Evolutionary conservation across 1,140 invertebrate genomes (phyloP), one percentile per base, ranked within the genome.

Genomic region (Zaprionus tsacasi): DNA sequence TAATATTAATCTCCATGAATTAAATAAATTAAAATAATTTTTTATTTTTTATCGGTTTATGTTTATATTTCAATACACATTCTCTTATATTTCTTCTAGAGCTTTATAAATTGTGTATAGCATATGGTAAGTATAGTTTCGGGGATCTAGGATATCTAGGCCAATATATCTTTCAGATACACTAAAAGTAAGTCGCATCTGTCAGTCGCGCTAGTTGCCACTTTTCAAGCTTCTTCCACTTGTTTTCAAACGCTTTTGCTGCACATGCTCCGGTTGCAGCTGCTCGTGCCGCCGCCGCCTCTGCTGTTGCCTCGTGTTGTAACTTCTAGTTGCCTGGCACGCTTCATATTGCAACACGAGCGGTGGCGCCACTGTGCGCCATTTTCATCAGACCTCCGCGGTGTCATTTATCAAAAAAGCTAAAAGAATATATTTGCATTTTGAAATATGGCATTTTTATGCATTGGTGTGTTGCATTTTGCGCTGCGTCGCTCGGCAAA

Each of bases 321-420:
- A 54, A 52, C 56, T 63, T 64, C 25, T 65, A 60, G 45, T 76
- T 67, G 25, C 12, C 27, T 76, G 66, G 85, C 83, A 87, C 80
- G 83, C 83, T 88, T 74, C 76, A 88, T 87, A 88, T 88, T 87
- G 83, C 82, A 81, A 3, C 75, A 79, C 82, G 81, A 77, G 76
- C 67, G 58, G 30, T 45, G 40, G 56, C 61, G 67, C 40, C 40
- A 48, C 40, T 50, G 65, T 66, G 57, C 73, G 68, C 70, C 78
- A 88, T 85, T 89, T 89, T 89, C 85, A 89, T 89, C 85, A 89
- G 85, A 75, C 81, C 81, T 74, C 86, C 85, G 85, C 85, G 85
- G 87, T 89, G 85, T 88, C 85, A 88, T 88, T 88, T 88, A 88
- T 88, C 85, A 88, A 89, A 88, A 88, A 89, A 88, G 81, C 85